Base-by-base conservation (phyloP, 2,888 invertebrate genomes). In the Melanargia galathea region DNA sequence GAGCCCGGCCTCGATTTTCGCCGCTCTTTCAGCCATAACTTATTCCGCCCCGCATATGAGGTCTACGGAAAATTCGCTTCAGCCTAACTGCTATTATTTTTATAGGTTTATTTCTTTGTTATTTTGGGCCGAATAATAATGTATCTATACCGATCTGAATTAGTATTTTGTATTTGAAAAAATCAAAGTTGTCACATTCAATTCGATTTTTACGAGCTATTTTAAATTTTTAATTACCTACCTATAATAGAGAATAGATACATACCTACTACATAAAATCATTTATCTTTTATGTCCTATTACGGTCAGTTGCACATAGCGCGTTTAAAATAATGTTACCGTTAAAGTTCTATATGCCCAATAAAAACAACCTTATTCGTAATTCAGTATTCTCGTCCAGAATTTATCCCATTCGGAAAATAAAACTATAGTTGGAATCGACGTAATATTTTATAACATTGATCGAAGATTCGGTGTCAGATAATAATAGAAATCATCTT, bases 1-100 rank as follows among this genome's bases (percentile, higher is more conserved):
- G 30, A 76, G 78, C 75, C 35, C 81, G 89, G 80, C 90, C 90
- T 89, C 89, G 84, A 88, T 90, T 87, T 84, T 82, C 82, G 79
- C 77, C 81, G 82, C 83, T 84, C 82, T 84, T 82, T 79, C 82
- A 49, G 73, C 83, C 78, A 82, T 89, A 87, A 88, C 78, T 88
- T 87, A 90, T 87, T 84, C 73, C 71, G 77, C 84, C 85, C 86
- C 86, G 83, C 86, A 87, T 81, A 82, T 79, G 74, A 76, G 75
- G 79, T 75, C 79, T 52, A 57, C 61, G 45, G 48, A 59, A 61
- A 66, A 61, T 51, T 64, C 54, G 30, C 63, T 66, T 51, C 26
- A 40, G 13, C 40, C 26, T 51, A 18, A 20, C 40, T 49, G 6
- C 49, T 49, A 18, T 24, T n/a, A n/a, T n/a, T n/a, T 55, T 52